Evolutionary conservation across 2,113 vertebrate species (phyloP), one percentile per base, ranked within the genome.

Genomic region (Mus musculus): DNA sequence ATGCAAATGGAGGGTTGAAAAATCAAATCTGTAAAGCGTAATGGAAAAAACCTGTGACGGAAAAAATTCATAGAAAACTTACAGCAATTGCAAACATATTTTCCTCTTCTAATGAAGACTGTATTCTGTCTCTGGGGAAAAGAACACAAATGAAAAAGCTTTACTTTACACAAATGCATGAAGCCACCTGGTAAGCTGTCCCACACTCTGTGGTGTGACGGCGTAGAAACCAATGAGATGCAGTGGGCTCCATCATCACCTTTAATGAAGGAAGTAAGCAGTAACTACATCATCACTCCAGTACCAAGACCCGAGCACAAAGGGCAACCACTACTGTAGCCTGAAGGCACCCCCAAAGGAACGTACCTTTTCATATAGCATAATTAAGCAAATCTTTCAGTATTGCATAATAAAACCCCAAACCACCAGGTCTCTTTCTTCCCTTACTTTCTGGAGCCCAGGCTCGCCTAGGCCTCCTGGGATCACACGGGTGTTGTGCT

Each of bases 101-200:
- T 97, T 99, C 99, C 94, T 99, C 99, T 97, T 99, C 99, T 95
- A 99, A 95, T 42, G 98, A 98, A 95, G 98, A 99, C 91, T 99
- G 99, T 98, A 99, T 99, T 80, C 99, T 98, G 97, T 99, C 99
- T 98, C 99, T 99, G 97, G 20, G 96, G 96, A 97, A 77, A 96
- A 87, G 4, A 95, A 91, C 3, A 96, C 8, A 98, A 88, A 39
- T 36, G 11, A 95, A 97, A 95, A 6, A 52, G 46, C 1, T 33
- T 94, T 91, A 95, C 46, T 95, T 94, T 81, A 96, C 82, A 97
- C n/a, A n/a, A 91, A 81, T 28, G 42, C 6, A 88, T 36, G 54
- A 94, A 93, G 26, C 54, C n/a, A 93, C 46, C 19, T 92, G 87
- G 81, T 84, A 96, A 88, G 42, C 80, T 85, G 71, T 78, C 87